Evolutionary conservation across 64 coral and sea anemone genomes (phyloP).

Genomic region (Pachyseris speciosa): DNA sequence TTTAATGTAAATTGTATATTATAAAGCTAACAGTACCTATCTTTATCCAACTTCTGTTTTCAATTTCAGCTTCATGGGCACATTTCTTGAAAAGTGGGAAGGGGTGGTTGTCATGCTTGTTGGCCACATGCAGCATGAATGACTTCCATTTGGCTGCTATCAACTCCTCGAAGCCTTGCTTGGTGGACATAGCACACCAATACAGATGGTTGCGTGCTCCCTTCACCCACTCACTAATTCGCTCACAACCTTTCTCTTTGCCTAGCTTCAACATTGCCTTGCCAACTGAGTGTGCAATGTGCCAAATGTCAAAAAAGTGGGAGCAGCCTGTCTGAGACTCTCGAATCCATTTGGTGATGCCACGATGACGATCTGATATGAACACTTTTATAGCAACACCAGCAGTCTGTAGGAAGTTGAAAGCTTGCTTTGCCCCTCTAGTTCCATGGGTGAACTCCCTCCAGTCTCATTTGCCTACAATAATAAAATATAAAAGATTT

Average conservation of each 20-base stretch:
- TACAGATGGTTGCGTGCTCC: constrained; percentile 21
- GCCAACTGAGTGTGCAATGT: constrained; percentile 23
- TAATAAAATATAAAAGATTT: neutral
- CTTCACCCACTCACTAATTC: constrained; percentile 2
- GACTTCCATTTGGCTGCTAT: constrained; percentile 33
- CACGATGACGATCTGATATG: constrained; percentile 44
- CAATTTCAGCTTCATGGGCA: neutral
- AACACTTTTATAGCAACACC: constrained; percentile 4
- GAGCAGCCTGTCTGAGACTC: neutral
- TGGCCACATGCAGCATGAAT: constrained; percentile 28
- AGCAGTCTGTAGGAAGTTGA: neutral
- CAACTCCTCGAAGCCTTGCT: constrained; percentile 3
- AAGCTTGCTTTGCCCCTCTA: constrained; percentile 47
- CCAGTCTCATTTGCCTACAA: constrained; percentile 69
- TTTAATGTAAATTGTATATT: neutral
- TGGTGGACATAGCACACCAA: constrained; percentile 33
- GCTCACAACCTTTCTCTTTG: constrained; percentile 36
- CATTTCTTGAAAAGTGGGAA: no score
- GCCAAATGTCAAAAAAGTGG: constrained; percentile 70
- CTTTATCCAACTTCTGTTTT: neutral
- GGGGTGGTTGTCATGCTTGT: constrained; percentile 19
- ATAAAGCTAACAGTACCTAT: neutral
- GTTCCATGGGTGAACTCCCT: constrained; percentile 32
- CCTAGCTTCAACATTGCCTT: constrained; percentile 9
- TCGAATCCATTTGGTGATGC: constrained; percentile 59